These are phyloP conservation scores for Huso huso DNA, from an alignment of 2,797 vertebrate genomes.

Conservation along the genomic window DNA sequence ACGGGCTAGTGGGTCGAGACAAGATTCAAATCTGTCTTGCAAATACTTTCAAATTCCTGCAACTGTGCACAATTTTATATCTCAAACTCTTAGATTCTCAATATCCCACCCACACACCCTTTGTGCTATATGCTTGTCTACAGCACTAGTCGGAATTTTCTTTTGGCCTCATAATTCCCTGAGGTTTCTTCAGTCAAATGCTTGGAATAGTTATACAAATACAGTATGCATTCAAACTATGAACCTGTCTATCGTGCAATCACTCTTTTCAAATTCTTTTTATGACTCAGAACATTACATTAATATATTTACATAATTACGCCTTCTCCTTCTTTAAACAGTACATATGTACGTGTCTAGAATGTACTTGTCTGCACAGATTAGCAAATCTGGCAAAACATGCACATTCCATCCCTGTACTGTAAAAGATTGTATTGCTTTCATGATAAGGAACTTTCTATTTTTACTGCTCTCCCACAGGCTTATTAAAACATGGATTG, in stretches of 20 bases:
- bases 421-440: neutral
- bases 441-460: conserved; percentile 1
- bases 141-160: conserved; percentile 1
- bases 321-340: neutral
- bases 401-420: neutral
- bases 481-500: conserved; percentile 3
- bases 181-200: neutral
- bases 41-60: too few relatives aligned
- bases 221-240: neutral
- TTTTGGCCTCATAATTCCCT: neutral
- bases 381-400: neutral
- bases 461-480: neutral
- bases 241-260: neutral
- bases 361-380: neutral
- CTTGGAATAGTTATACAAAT: neutral
- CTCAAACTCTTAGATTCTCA: neutral
- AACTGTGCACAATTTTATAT: too few relatives aligned
- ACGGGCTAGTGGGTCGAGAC: too few relatives aligned
- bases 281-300: too few relatives aligned
- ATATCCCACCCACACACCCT: neutral
- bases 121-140: neutral
- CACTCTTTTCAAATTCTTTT: too few relatives aligned
- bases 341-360: neutral
- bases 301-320: neutral
- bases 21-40: too few relatives aligned